Conservation (phyloP, 2,888 invertebrate species). For the Lepidochrysops patricia region DNA sequence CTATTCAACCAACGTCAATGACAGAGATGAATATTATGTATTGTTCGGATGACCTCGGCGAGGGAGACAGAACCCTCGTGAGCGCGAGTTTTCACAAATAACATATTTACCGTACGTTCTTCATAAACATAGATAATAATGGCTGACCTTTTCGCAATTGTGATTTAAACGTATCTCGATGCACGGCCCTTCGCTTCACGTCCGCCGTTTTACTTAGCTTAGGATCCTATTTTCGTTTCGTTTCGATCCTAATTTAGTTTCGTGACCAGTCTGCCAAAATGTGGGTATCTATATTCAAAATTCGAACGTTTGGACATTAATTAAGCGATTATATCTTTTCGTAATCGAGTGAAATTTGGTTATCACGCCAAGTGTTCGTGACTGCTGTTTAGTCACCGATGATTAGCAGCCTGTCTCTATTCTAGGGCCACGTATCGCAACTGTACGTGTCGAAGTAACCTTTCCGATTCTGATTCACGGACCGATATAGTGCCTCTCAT, state of each 20-base stretch:
- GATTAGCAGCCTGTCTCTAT: neutral
- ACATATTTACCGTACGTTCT: neutral
- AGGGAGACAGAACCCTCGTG: neutral
- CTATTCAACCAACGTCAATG: neutral
- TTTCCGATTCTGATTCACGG: conserved; percentile 47
- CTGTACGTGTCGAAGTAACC: conserved; percentile 27
- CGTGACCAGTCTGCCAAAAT: neutral
- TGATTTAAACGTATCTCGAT: neutral
- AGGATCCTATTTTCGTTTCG: neutral
- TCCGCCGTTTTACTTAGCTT: neutral
- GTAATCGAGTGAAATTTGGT: neutral
- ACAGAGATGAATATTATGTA: neutral
- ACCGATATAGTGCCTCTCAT: conserved; percentile 30
- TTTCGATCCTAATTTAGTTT: neutral
- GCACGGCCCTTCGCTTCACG: neutral
- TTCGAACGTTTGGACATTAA: neutral
- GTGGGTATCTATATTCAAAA: neutral
- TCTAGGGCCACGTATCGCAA: neutral
- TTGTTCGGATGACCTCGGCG: conserved; percentile 6
- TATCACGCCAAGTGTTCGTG: neutral
- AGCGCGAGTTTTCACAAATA: neutral
- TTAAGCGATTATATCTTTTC: neutral
- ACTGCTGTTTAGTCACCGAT: neutral
- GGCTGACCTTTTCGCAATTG: neutral
- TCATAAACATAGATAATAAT: neutral